Conservation (phyloP, 2,113 vertebrate genomes). For the Pterocles orientalis region DNA sequence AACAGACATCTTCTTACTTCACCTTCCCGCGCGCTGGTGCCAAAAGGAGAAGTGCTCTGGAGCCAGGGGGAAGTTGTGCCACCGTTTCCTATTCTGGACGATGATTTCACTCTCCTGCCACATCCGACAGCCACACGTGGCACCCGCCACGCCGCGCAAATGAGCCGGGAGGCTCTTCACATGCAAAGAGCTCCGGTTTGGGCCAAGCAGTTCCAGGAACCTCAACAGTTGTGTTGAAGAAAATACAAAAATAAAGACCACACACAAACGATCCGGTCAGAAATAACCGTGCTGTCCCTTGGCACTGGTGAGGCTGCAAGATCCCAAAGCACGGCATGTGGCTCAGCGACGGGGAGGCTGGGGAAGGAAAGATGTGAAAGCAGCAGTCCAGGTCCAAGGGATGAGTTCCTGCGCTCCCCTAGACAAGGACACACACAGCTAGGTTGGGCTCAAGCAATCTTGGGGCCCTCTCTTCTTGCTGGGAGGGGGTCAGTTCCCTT, state of each 20-base stretch:
- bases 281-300: neutral
- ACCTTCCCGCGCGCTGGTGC: neutral
- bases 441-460: neutral
- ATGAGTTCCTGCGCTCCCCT: neutral
- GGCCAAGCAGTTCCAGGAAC: slow-evolving; percentile 32
- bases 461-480: neutral
- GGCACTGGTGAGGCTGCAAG: accelerated
- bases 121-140: slow-evolving; percentile 14
- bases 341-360: accelerated
- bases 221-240: neutral
- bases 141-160: neutral
- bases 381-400: neutral
- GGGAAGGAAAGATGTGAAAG: neutral
- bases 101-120: slow-evolving; percentile 53
- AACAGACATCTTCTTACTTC: neutral
- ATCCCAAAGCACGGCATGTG: accelerated
- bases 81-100: slow-evolving; percentile 6
- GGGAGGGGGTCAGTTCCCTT: neutral
- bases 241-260: neutral
- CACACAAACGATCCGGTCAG: neutral
- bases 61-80: slow-evolving; percentile 23
- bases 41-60: slow-evolving; percentile 49
- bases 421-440: accelerated
- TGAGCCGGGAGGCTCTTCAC: neutral
- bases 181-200: neutral